Conservation (phyloP, 2,113 vertebrate species). For the Ammodytes marinus region DNA sequence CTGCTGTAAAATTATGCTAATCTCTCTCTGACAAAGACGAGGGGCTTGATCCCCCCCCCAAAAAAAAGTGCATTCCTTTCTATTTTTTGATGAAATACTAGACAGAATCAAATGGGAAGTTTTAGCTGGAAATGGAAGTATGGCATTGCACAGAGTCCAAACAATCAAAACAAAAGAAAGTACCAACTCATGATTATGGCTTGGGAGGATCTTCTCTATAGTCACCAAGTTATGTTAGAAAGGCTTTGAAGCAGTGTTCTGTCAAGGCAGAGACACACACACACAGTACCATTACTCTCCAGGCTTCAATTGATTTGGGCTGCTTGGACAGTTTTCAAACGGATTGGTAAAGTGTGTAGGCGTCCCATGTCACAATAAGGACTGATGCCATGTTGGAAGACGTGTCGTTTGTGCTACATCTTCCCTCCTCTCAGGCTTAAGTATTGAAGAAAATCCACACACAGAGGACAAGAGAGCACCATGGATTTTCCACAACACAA, state of each 20-base stretch:
- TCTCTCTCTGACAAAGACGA: conserved; percentile 61
- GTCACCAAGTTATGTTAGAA: conserved; percentile 58
- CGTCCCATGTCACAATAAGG: conserved; percentile 58
- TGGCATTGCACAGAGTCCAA: conserved; percentile 45
- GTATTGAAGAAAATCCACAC: conserved; percentile 32
- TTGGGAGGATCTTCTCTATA: conserved; percentile 60
- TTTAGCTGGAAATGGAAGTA: conserved; percentile 52
- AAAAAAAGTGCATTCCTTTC: conserved; percentile 38
- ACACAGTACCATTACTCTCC: conserved; percentile 48
- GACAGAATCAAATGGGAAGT: conserved; percentile 27
- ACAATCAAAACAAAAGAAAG: conserved; percentile 39
- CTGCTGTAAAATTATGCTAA: conserved; percentile 75
- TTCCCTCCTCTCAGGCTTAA: conserved; percentile 28
- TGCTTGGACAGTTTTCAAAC: conserved; percentile 60
- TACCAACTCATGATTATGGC: conserved; percentile 56
- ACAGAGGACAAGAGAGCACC: conserved; percentile 33
- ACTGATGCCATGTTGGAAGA: conserved; percentile 60
- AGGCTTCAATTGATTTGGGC: conserved; percentile 64
- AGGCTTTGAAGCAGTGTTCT: conserved; percentile 57
- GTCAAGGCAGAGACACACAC: conserved; percentile 55
- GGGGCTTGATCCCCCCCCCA: conserved; percentile 42
- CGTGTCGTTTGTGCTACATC: conserved; percentile 54
- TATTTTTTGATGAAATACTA: conserved; percentile 48
- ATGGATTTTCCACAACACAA: conserved; percentile 40
- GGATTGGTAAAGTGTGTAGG: conserved; percentile 65